Evolutionary conservation across 2,797 vertebrate genomes (phyloP).

Genomic region (Lagocephalus sceleratus): DNA sequence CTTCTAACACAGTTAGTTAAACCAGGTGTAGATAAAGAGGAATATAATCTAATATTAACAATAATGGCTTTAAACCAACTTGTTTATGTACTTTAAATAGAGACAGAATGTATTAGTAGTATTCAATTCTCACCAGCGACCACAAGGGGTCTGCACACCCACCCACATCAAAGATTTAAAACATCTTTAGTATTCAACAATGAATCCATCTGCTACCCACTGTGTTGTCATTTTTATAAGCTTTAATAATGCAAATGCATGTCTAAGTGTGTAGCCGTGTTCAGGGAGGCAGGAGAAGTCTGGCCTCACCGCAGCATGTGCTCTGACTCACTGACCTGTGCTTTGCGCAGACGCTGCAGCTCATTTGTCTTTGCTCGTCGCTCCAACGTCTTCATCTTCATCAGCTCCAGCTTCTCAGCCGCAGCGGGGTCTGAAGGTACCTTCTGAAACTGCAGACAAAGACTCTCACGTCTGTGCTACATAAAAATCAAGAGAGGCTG

Average conservation of each 20-base stretch:
- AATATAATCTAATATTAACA: too few species aligned
- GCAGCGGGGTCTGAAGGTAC: conserved; percentile 53
- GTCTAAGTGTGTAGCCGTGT: neutral
- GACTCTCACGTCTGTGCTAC: neutral
- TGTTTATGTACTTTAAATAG: too few species aligned
- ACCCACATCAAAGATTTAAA: neutral
- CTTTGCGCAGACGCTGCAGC: conserved; percentile 83
- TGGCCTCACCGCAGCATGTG: neutral
- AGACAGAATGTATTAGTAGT: neutral
- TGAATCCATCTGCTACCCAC: neutral
- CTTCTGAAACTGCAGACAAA: conserved; percentile 45
- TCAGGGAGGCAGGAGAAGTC: neutral
- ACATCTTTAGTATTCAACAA: neutral
- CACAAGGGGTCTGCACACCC: neutral
- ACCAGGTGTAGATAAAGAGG: too few species aligned
- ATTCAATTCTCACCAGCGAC: neutral
- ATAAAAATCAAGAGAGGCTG: neutral
- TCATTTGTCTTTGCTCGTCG: conserved; percentile 82
- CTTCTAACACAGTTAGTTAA: too few species aligned
- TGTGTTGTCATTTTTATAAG: neutral
- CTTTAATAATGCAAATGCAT: neutral
- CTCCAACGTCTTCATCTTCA: conserved; percentile 80
- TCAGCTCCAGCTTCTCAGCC: conserved; percentile 67
- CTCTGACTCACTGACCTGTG: conserved; percentile 77
- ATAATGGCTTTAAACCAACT: too few species aligned